Base-by-base conservation (phyloP, 2,888 invertebrate species). In the Parascotia fuliginaria region DNA sequence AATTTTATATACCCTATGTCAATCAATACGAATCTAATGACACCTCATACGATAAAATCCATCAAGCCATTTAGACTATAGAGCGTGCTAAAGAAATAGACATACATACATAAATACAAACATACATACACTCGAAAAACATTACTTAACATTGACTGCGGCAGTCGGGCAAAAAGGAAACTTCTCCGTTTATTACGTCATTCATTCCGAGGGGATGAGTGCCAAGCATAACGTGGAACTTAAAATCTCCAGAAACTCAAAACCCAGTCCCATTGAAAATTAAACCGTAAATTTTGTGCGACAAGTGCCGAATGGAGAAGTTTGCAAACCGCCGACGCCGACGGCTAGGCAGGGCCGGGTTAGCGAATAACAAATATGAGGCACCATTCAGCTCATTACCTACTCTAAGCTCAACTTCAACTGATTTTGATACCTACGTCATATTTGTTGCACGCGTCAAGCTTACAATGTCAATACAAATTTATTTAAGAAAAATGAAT, bases 231-330 rank as follows among this genome's bases (percentile, higher is more conserved):
- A 77, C 79, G 74, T 73, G 73, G 68, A 85, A 83, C 81, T 84
- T 83, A 82, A 88, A 87, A 87, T 85, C 83, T 79, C 75, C 78
- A 79, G 77, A 77, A 81, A 78, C 85, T 84, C 83, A 81, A 82
- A 83, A 81, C 83, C 79, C 75, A 67, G 73, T 81, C 77, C 83
- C 81, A 88, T 85, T 89, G 88, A 88, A 91, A 90, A 91, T 92
- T 90, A 90, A 89, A 85, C 87, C 88, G 90, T 91, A 91, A 90
- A 91, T 91, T 91, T 88, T 76, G 72, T 72, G 85, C 87, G 89
- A 90, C 90, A 90, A 90, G 82, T 86, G 87, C 87, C 83, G 85
- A 86, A 85, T 82, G 79, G 81, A 71, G 83, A 92, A 92, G 78
- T 92, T 91, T 86, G 81, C 67, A 75, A 83, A 86, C 89, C 88